Evolutionary conservation across 2,797 vertebrate genomes (phyloP).

Genomic region (Syndactyla subalaris): DNA sequence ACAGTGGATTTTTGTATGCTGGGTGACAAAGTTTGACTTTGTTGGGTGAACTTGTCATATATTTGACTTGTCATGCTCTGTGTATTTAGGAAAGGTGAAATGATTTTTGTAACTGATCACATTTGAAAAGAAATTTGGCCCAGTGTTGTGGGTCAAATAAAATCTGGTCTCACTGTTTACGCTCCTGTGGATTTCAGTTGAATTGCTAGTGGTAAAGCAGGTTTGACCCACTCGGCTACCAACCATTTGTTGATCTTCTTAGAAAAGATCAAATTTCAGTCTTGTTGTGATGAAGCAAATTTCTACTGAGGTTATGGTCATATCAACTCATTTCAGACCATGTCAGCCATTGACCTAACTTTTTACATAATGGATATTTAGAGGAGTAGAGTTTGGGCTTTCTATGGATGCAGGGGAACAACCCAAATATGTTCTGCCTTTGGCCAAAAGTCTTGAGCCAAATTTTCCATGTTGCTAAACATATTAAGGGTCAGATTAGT

Average conservation of each 20-base stretch:
- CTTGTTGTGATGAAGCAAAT: neutral
- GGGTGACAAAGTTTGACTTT: neutral
- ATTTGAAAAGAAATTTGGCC: neutral
- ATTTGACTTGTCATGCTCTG: neutral
- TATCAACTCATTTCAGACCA: neutral
- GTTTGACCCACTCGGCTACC: neutral
- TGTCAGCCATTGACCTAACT: neutral
- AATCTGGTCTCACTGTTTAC: neutral
- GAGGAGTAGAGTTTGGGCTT: neutral
- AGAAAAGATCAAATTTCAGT: neutral
- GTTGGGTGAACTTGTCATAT: neutral
- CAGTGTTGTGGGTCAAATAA: neutral
- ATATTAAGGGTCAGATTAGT: neutral
- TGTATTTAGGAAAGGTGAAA: neutral
- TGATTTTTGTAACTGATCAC: neutral
- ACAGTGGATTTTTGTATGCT: neutral
- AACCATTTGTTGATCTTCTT: neutral
- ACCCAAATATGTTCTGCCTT: neutral
- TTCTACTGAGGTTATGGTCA: neutral
- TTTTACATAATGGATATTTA: neutral
- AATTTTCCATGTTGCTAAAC: neutral
- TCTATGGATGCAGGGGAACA: neutral
- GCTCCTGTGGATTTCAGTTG: neutral
- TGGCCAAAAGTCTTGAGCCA: neutral
- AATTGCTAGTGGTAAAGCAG: neutral